Evolutionary conservation across 2,797 vertebrate species (phyloP), one percentile per base, ranked within the genome.

Genomic region (Urosaurus nigricauda): DNA sequence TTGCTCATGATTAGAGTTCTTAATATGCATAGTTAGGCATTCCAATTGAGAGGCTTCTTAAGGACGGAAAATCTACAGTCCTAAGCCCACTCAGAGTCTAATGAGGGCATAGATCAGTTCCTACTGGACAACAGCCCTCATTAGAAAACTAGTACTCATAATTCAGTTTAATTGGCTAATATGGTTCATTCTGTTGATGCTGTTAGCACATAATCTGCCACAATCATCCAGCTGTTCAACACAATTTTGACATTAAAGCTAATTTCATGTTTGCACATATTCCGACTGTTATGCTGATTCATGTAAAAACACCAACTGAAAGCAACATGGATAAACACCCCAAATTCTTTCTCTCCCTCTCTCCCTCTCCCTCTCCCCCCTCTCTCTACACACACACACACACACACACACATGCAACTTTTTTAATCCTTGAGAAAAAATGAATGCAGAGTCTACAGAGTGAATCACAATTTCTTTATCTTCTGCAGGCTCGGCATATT

Each of bases 81-180:
- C 2, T 29, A 86, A 86, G 60, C 17, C 26, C 88, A 32, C 74
- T 91, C 58, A 1, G 35, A 43, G 16, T 88, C 56, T 93, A 93
- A 92, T 85, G 71, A 84, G 4, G 4, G 82, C 75, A 91, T 32
- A 86, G 24, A 89, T 93, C 91, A 88, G 84, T 5, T 89, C 56
- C 74, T 84, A 82, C 43, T 43, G 51, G 58, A 88, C 51, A 92
- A 86, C 43, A 88, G 11, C 3, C 37, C n/a, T 93, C 60, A 83
- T 74, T 56, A 91, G 35, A 93, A 94, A 87, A 88, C 3, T 29
- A n/a, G 0, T 89, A 86, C 65, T 78, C 88, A 84, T 88, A 92
- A 81, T 74, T 93, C 78, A 87, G 17, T 60, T 92, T 93, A 94
- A 85, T 5, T 94, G 82, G 35, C n/a, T 92, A 71, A 90, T 78